Base-by-base conservation (phyloP, 2,797 vertebrate genomes). In the Melanogrammus aeglefinus region DNA sequence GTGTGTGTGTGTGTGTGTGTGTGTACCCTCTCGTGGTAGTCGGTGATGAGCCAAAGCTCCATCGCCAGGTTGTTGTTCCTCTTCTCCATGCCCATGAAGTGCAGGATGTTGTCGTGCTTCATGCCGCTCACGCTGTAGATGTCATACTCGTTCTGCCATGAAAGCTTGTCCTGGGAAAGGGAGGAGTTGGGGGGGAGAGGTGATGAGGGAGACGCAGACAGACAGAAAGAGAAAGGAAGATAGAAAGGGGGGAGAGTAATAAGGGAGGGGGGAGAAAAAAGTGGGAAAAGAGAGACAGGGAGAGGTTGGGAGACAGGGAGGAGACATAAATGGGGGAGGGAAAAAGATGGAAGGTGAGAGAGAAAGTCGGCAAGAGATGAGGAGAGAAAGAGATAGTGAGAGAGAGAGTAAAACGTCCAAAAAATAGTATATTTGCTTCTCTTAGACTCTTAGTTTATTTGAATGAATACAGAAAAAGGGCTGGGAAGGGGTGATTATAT, bases 131-230 rank as follows among this genome's bases (percentile, higher is more conserved):
- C 88, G 84, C 93, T 97, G 94, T 96, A 99, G 77, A 98, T 96
- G 92, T 99, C 97, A 2, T 98, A 99, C 86, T 99, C 98, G 33
- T 98, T 99, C 93, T 99, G 98, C 98, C 98, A 99, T 0, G 98
- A 99, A 85, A 97, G 96, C 82, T 98, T 99, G 91, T 99, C 97
- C 98, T 99, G 86, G 2, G 41, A 75, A 12, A 77, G 13, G 0
- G 63, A 16, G 72, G 75, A 33, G 41, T 24, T 24, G 63, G 29
- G 63, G 1, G 10, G 9, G 47, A 18, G 80, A 21, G 29, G 13
- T 12, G 10, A 13, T 4, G 18, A 82, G 38, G 73, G 44, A 74
- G 27, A 51, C 33, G 44, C 27, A 71, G 12, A 27, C 21, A 63
- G 47, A 44, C 6, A 72, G 39, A n/a, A 18, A 36, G 33, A 36